These are phyloP conservation scores for Tipula unca DNA, from an alignment of 2,888 invertebrate genomes.

Conservation along the genomic window DNA sequence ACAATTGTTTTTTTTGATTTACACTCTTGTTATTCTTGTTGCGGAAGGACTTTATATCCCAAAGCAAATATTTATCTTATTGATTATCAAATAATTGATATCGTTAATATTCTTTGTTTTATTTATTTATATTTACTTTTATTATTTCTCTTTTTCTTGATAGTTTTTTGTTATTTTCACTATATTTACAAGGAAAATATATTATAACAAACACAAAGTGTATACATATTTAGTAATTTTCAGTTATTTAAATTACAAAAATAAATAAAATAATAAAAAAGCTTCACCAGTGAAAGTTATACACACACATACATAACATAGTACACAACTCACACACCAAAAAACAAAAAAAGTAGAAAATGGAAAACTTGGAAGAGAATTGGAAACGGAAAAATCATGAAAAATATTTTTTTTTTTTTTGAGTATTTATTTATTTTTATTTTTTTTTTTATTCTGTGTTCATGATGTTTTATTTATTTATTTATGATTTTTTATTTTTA, in stretches of 20 bases:
- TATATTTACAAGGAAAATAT: neutral
- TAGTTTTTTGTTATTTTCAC: neutral
- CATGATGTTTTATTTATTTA: slow-evolving; percentile 14
- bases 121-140: neutral
- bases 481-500: slow-evolving; percentile 1
- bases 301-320: neutral
- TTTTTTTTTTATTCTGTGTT: slow-evolving; percentile 14
- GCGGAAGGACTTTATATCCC: neutral
- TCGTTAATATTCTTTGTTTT: neutral
- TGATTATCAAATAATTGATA: neutral
- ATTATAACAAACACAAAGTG: neutral
- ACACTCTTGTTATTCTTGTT: neutral
- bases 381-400: neutral
- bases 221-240: neutral
- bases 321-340: neutral
- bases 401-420: neutral
- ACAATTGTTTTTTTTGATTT: neutral
- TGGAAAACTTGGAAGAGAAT: neutral
- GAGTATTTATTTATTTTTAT: neutral
- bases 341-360: neutral
- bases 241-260: neutral
- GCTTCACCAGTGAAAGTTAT: neutral
- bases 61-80: neutral
- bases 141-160: too few relatives aligned
- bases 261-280: neutral